Evolutionary conservation across 2,113 vertebrate genomes (phyloP).

Genomic region (Python bivittatus): DNA sequence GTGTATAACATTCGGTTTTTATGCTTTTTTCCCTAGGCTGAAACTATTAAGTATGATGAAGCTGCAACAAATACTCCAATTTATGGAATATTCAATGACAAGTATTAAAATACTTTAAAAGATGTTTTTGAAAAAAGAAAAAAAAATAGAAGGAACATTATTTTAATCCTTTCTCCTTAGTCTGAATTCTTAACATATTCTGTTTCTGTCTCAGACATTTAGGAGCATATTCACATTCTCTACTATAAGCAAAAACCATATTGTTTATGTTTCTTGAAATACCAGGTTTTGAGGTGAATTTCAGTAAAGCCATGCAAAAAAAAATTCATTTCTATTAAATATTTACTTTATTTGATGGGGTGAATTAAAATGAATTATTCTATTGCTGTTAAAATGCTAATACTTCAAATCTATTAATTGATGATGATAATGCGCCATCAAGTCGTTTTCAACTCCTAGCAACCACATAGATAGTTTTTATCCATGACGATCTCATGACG

Average conservation of each 20-base stretch:
- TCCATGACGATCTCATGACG: neutral
- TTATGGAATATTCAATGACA: neutral
- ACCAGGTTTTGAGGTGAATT: constrained; percentile 12
- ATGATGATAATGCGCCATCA: neutral
- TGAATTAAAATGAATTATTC: constrained; percentile 27
- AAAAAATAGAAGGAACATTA: neutral
- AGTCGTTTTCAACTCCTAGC: neutral
- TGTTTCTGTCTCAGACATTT: neutral
- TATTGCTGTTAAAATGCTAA: too few relatives aligned
- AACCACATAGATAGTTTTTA: neutral
- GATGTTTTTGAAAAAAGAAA: neutral
- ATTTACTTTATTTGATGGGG: constrained; percentile 32
- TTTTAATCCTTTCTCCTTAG: neutral
- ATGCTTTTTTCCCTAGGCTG: neutral
- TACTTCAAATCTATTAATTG: too few relatives aligned
- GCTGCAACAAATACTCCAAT: neutral
- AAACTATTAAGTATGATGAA: neutral
- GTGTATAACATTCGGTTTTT: too few relatives aligned
- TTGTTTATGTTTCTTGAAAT: constrained; percentile 4
- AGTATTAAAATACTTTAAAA: neutral
- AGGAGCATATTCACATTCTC: neutral
- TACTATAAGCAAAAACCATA: neutral
- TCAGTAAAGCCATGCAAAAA: constrained; percentile 9
- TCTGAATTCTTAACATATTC: neutral
- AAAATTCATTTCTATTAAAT: constrained; percentile 43